Percentiles rank a stretch among this genome's conserved stretches.
Conservation (phyloP, 2,888 invertebrate genomes). For the Laspeyria flexula region DNA sequence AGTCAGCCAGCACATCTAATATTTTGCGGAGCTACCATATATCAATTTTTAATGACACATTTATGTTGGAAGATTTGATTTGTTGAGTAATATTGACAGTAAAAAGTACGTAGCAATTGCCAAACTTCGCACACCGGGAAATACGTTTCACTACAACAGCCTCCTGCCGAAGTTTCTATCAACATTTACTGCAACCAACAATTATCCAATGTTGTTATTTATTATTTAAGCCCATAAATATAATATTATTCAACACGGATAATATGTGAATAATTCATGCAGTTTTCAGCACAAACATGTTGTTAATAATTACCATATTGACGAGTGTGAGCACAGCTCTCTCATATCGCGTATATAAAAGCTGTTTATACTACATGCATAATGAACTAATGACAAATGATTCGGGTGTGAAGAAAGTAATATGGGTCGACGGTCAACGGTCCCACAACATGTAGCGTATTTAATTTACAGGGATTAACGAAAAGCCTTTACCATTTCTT, state of each 20-base stretch:
- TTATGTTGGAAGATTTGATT: not conserved
- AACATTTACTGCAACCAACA: too few relatives aligned
- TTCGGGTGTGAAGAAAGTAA: not conserved
- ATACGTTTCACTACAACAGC: too few relatives aligned
- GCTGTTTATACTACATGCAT: not conserved
- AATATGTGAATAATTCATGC: too few relatives aligned
- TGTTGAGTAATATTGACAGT: too few relatives aligned
- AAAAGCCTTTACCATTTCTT: not conserved
- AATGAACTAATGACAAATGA: slow-evolving; percentile 1
- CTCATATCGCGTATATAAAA: not conserved
- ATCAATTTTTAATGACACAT: slow-evolving; percentile 10
- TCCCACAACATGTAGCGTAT: not conserved
- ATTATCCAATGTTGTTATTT: too few relatives aligned
- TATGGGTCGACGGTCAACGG: not conserved
- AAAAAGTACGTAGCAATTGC: too few relatives aligned
- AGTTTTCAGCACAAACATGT: not conserved
- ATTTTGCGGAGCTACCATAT: slow-evolving; percentile 9
- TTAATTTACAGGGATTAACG: not conserved
- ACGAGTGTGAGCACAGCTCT: not conserved
- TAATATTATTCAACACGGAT: too few relatives aligned
- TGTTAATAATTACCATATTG: not conserved
- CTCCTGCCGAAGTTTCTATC: too few relatives aligned
- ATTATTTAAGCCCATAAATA: too few relatives aligned
- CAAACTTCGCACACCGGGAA: too few relatives aligned
- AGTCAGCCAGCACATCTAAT: slow-evolving; percentile 22